A percentile compares a stretch with the other conserved stretches of the same genome.
phyloP scores from a whole-genome alignment of 92 coral and sea anemone genomes.

The Bergia sp. region DNA sequence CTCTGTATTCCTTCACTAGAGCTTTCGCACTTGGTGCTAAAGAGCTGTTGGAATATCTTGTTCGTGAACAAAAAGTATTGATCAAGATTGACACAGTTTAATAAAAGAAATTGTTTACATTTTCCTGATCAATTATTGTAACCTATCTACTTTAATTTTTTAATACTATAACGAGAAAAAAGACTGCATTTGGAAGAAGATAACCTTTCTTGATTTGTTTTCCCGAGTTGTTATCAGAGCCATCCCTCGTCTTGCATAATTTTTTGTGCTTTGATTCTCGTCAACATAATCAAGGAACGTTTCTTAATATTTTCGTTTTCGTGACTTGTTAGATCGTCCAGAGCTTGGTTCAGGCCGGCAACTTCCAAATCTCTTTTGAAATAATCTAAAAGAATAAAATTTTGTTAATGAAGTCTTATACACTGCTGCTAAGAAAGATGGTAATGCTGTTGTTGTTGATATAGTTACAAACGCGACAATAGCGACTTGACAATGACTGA shows the following conservation, averaged over 20 bases:
- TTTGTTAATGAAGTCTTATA: not conserved
- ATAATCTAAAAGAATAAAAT: conserved; percentile 58
- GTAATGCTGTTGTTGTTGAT: not conserved
- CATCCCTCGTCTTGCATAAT: conserved; percentile 60
- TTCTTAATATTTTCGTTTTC: conserved; percentile 81
- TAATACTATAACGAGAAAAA: not conserved
- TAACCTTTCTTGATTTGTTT: not conserved
- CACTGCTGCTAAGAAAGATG: not conserved
- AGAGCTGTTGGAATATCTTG: not conserved
- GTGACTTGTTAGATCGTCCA: conserved; percentile 80
- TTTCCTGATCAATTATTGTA: no score
- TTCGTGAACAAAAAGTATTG: no score
- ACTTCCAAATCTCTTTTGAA: conserved; percentile 77
- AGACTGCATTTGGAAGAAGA: not conserved
- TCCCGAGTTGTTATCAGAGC: conserved; percentile 6
- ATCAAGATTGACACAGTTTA: not conserved
- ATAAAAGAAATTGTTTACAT: no score
- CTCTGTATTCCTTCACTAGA: no score
- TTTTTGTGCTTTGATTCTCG: conserved; percentile 84
- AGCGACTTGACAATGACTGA: no score
- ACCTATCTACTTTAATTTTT: not conserved
- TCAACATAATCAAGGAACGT: conserved; percentile 87
- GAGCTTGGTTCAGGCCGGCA: conserved; percentile 72
- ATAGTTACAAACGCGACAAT: no score
- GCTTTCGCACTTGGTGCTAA: no score